These are phyloP conservation scores for Callinectes sapidus DNA, from an alignment of 2,888 invertebrate species.

Conservation along the genomic window DNA sequence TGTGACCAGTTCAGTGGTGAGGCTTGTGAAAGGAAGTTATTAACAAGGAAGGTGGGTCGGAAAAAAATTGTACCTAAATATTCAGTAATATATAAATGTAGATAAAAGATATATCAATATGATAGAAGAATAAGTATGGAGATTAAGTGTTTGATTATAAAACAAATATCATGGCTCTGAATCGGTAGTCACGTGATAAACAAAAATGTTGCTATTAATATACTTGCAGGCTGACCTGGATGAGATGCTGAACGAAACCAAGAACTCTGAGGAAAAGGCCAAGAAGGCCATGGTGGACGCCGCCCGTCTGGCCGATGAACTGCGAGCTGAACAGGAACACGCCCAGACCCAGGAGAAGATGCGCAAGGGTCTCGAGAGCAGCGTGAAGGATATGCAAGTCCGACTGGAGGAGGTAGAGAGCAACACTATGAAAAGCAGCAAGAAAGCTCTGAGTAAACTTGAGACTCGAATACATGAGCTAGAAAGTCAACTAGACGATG, in stretches of 20 bases:
- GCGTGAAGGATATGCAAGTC: conserved; percentile 51
- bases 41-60: not conserved
- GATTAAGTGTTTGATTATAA: not conserved
- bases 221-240: conserved; percentile 88
- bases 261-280: conserved; percentile 98
- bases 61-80: not conserved
- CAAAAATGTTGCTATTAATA: not conserved
- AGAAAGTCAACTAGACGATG: conserved; percentile 76
- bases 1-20: not conserved
- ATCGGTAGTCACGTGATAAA: not conserved
- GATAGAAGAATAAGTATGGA: conserved; percentile 36
- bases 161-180: not conserved
- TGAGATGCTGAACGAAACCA: conserved; percentile 98
- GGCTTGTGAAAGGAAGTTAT: not conserved
- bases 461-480: conserved; percentile 77
- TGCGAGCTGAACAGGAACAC: conserved; percentile 55
- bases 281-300: conserved; percentile 99
- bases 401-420: conserved; percentile 51
- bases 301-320: conserved; percentile 78
- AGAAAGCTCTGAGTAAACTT: conserved; percentile 79
- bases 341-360: conserved; percentile 53
- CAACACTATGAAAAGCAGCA: conserved; percentile 75
- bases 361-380: conserved; percentile 49
- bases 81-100: conserved; percentile 43
- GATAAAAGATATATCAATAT: conserved; percentile 46